A percentile compares a stretch with the other conserved stretches of the same genome.
Evolutionary conservation across 2,113 vertebrate species (phyloP).

Genomic region (Sander lucioperca): DNA sequence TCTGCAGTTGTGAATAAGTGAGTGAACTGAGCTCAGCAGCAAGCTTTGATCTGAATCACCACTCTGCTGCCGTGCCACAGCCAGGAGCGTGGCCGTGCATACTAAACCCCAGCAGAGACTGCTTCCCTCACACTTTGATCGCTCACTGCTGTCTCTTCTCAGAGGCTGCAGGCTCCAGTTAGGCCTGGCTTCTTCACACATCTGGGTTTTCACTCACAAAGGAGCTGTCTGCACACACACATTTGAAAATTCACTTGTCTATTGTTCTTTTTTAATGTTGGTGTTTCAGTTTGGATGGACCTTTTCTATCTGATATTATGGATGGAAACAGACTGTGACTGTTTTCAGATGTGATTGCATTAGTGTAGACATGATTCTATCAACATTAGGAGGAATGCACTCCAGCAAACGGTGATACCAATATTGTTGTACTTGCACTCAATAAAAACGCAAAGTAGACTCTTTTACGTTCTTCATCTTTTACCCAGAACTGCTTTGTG

Average conservation of each 20-base stretch:
- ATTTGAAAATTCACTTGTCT: not conserved
- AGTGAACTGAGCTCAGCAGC: slow-evolving; percentile 56
- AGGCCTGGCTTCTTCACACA: not conserved
- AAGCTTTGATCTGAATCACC: slow-evolving; percentile 66
- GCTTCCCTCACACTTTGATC: slow-evolving; percentile 43
- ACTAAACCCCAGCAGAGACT: slow-evolving; percentile 47
- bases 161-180: slow-evolving; percentile 15
- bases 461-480: not conserved
- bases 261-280: not conserved
- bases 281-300: not conserved
- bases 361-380: not conserved
- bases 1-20: slow-evolving; percentile 48
- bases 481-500: not conserved
- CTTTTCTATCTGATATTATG: not conserved
- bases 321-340: not conserved
- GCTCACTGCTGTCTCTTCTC: slow-evolving; percentile 21
- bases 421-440: too few species aligned
- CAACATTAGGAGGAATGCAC: not conserved
- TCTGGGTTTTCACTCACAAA: not conserved
- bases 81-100: slow-evolving; percentile 36
- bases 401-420: not conserved
- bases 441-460: not conserved
- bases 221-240: not conserved
- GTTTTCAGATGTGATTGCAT: not conserved
- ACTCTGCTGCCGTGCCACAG: slow-evolving; percentile 45